Evolutionary conservation across 2,888 invertebrate genomes (phyloP).

Genomic region (Plusia festucae): DNA sequence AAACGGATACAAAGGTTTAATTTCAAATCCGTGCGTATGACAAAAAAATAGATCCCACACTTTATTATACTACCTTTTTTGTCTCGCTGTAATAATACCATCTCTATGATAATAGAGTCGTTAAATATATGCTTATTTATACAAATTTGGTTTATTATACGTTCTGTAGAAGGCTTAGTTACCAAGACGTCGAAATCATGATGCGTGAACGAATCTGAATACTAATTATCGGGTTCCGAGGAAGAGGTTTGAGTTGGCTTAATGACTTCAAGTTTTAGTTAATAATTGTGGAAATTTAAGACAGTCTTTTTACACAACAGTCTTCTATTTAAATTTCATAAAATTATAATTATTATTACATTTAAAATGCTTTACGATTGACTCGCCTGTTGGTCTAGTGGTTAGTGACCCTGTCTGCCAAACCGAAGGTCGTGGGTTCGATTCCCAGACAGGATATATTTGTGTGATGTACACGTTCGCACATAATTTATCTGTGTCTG

Average conservation of each 20-base stretch:
- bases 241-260: slow-evolving; percentile 9
- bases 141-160: slow-evolving; percentile 21
- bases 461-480: too few species aligned
- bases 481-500: too few species aligned
- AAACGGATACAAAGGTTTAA: background rate
- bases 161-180: slow-evolving; percentile 13
- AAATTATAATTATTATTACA: too few species aligned
- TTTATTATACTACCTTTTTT: background rate
- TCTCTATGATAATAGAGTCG: background rate
- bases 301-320: background rate
- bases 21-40: background rate
- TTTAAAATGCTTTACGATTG: too few species aligned
- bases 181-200: slow-evolving; percentile 16
- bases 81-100: background rate
- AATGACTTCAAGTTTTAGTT: background rate
- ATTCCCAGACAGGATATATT: too few species aligned
- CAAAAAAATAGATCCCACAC: background rate
- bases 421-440: too few species aligned
- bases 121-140: slow-evolving; percentile 1
- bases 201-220: slow-evolving; percentile 31
- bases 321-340: background rate
- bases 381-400: too few species aligned
- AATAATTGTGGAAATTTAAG: background rate
- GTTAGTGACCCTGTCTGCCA: too few species aligned
- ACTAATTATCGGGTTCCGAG: slow-evolving; percentile 22